Conservation (phyloP, 2,797 vertebrate genomes). For the Poeciliopsis presidionis region DNA sequence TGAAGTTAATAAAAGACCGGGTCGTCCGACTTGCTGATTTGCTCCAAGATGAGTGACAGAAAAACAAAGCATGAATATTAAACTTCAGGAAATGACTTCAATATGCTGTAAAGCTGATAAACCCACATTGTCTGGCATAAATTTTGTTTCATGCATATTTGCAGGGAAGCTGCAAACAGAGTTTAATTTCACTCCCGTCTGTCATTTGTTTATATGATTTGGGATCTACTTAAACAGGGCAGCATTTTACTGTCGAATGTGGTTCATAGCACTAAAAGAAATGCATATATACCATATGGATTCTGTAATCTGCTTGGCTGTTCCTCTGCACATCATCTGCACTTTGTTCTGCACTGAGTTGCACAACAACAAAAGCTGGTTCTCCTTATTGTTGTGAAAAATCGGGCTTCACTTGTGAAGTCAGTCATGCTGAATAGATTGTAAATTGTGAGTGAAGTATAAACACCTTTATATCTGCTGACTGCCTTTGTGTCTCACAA, state of each 20-base stretch:
- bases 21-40: slow-evolving; percentile 43
- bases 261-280: slow-evolving; percentile 19
- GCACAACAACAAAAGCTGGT: slow-evolving; percentile 23
- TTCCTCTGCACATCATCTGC: slow-evolving; percentile 29
- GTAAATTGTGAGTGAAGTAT: slow-evolving; percentile 71
- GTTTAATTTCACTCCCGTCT: slow-evolving; percentile 51
- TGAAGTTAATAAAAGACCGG: slow-evolving; percentile 30
- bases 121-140: slow-evolving; percentile 22
- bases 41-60: slow-evolving; percentile 18
- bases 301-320: slow-evolving; percentile 28
- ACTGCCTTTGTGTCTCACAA: slow-evolving; percentile 66
- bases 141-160: slow-evolving; percentile 42
- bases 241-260: slow-evolving; percentile 18
- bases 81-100: slow-evolving; percentile 38
- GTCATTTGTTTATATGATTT: slow-evolving; percentile 36
- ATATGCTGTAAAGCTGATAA: slow-evolving; percentile 35
- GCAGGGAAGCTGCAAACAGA: slow-evolving; percentile 29
- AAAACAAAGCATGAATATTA: slow-evolving; percentile 37
- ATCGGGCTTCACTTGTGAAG: slow-evolving; percentile 48
- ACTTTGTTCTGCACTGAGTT: slow-evolving; percentile 11
- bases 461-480: slow-evolving; percentile 67
- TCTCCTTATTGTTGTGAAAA: slow-evolving; percentile 55
- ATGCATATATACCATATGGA: slow-evolving; percentile 1
- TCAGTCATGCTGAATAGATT: slow-evolving; percentile 70
- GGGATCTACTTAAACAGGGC: slow-evolving; percentile 44